A percentile compares a stretch with the other conserved stretches of the same genome.
Evolutionary conservation across 2,797 vertebrate species (phyloP).

Genomic region (Spizella passerina): DNA sequence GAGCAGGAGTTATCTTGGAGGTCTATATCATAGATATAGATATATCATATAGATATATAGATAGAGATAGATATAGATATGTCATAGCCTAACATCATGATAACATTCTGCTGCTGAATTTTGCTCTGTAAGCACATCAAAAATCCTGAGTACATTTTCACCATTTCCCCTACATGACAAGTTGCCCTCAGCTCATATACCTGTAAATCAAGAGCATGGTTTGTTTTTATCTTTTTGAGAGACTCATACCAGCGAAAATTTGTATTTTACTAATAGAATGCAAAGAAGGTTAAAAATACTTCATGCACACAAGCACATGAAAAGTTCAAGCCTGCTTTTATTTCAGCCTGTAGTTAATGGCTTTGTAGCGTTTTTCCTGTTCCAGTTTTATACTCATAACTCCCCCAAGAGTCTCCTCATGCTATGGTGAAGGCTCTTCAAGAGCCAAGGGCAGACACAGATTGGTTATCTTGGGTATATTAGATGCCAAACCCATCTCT

Average conservation of each 20-base stretch:
- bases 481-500: background rate
- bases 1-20: background rate
- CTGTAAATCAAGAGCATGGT: background rate
- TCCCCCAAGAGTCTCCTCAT: background rate
- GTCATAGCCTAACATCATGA: background rate
- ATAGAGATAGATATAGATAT: too few species aligned
- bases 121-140: background rate
- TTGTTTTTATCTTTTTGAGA: background rate
- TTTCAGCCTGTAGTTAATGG: background rate
- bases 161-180: background rate
- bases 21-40: background rate
- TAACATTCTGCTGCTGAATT: background rate
- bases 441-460: background rate
- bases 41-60: too few species aligned
- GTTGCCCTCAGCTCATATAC: background rate
- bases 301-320: background rate
- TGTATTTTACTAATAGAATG: background rate
- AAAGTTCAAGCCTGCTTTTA: background rate
- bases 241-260: background rate
- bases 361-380: background rate
- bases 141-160: background rate
- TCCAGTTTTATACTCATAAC: background rate
- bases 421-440: background rate
- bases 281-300: background rate
- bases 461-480: background rate